Evolutionary conservation across 2,888 invertebrate species (phyloP), one percentile per base, ranked within the genome.

Genomic region (Chloroclysta siterata): DNA sequence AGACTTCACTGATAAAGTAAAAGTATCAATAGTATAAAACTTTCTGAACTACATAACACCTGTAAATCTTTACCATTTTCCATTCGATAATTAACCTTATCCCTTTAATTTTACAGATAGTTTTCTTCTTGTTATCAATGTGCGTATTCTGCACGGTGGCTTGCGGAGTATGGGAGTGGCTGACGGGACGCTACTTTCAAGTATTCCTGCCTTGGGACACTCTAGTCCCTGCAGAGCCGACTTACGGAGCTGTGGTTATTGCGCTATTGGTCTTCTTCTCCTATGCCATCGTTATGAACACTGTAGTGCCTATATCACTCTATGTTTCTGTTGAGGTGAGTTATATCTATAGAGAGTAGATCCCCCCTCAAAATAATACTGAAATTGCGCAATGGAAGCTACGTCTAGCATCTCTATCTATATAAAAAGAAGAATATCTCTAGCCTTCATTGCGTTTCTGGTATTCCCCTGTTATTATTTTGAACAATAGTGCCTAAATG

Each of bases 261-360:
- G 98, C 99, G 72, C 95, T 99, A 77, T 95, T 99, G 74, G 98
- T 99, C 73, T 99, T 99, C 95, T 99, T 99, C 95, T 99, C 99
- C 42, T 99, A 99, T 93, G 98, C 99, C 83, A 99, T 99, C 90
- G 98, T 99, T 79, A 95, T 99, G 90, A 99, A 99, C 94, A 99
- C 99, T 81, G 99, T 99, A 82, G 99, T 99, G 94, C 99, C 99
- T 93, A 99, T 99, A 89, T 99, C 99, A 79, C 95, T 99, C 71
- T 99, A 99, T 94, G 99, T 99, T 83, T 96, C 96, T 83, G 97
- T 97, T 79, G 97, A 99, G 95, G 99, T 97, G 75, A 88, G 93
- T 83, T 4, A 29, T 36, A 39, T 15, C 2, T 36, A 44, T 44
- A 29, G 29, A 28, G 29, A 14, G 41, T n/a, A 14, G 5, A n/a